Conservation (phyloP, 2,888 invertebrate species). For the Shargacucullia verbasci region DNA sequence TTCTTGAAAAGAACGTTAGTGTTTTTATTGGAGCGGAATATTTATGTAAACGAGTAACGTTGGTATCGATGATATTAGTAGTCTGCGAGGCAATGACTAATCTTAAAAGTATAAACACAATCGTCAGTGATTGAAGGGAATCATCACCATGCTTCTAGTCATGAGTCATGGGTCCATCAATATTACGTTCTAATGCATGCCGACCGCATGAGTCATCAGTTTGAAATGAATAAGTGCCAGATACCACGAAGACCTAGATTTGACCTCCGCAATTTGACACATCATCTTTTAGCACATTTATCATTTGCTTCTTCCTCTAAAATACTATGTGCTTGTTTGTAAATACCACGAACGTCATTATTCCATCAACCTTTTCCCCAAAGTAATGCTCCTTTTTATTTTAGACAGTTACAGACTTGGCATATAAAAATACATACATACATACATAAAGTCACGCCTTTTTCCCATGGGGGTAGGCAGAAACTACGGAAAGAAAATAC, state of each 20-base stretch:
- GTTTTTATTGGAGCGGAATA: slow-evolving; percentile 8
- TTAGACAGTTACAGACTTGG: no score
- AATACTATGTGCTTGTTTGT: slow-evolving; percentile 4
- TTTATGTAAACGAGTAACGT: slow-evolving; percentile 4
- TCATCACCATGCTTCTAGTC: slow-evolving; percentile 47
- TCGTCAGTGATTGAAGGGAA: slow-evolving; percentile 44
- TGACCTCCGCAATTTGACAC: slow-evolving; percentile 28
- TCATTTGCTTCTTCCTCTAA: slow-evolving; percentile 12
- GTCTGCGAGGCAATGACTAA: slow-evolving; percentile 40
- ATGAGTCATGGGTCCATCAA: slow-evolving; percentile 49
- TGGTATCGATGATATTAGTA: not conserved
- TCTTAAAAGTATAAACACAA: slow-evolving; percentile 36
- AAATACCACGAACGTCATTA: no score
- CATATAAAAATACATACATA: no score
- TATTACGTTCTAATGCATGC: slow-evolving; percentile 41
- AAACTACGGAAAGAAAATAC: no score
- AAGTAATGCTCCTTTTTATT: no score
- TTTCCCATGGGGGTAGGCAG: no score
- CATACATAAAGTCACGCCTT: no score
- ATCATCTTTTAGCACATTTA: slow-evolving; percentile 19
- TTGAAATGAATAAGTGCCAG: slow-evolving; percentile 20
- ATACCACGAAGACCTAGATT: slow-evolving; percentile 35
- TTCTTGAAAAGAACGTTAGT: not conserved
- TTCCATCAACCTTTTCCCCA: no score
- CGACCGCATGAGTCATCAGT: slow-evolving; percentile 45